phyloP scores from a whole-genome alignment of 2,888 invertebrate species.

The Ophioninae sp. region DNA sequence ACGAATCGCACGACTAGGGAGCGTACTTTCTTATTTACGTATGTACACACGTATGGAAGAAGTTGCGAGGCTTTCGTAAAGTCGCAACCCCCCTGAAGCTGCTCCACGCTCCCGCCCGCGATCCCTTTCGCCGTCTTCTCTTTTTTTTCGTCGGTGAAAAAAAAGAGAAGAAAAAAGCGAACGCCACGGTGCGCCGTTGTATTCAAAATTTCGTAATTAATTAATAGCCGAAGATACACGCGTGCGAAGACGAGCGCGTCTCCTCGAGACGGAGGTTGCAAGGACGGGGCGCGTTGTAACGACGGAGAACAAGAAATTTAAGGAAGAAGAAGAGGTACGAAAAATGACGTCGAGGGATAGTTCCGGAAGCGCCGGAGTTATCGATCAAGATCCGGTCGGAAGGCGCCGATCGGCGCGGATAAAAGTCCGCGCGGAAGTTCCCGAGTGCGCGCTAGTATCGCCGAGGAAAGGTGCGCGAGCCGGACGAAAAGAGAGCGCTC shows the following conservation, averaged over 20 bases:
- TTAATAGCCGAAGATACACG: conserved; percentile 61
- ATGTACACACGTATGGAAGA: conserved; percentile 42
- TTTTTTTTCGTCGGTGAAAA: conserved; percentile 40
- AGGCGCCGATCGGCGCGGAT: conserved; percentile 66
- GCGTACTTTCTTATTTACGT: conserved; percentile 47
- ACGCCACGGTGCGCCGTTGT: conserved; percentile 62
- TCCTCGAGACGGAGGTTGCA: conserved; percentile 32
- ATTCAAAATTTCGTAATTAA: conserved; percentile 66
- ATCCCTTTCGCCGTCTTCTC: conserved; percentile 16
- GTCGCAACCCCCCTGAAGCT: conserved; percentile 41
- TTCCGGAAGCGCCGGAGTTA: conserved; percentile 56
- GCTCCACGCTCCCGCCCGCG: conserved; percentile 21
- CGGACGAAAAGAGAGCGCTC: conserved; percentile 17
- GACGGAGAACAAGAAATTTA: conserved; percentile 19
- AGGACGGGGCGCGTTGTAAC: conserved; percentile 46
- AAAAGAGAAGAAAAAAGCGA: conserved; percentile 63
- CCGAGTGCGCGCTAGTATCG: conserved; percentile 18
- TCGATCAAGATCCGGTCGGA: conserved; percentile 62
- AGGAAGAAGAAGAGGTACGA: conserved; percentile 18
- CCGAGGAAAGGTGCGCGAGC: conserved; percentile 1
- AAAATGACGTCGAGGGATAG: conserved; percentile 28
- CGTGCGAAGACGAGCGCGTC: conserved; percentile 47
- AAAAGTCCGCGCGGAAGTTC: conserved; percentile 68
- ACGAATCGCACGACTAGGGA: not conserved
- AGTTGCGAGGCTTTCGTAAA: conserved; percentile 54